These are phyloP conservation scores for Amphimedon queenslandica DNA, from an alignment of 37 sponge, comb jelly and placozoan species.

Conservation along the genomic window DNA sequence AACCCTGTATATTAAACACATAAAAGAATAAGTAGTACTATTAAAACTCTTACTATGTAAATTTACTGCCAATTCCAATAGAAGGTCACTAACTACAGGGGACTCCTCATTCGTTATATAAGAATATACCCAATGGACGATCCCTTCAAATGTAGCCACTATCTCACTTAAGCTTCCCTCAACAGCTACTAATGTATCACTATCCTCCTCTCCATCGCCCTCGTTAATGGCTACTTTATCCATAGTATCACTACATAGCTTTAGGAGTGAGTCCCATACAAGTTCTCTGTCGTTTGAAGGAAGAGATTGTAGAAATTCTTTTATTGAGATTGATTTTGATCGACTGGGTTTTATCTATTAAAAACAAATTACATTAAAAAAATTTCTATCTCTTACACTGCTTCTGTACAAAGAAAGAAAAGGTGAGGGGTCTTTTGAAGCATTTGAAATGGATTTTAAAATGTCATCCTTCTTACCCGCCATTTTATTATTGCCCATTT, in stretches of 20 bases:
- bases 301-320: conserved; percentile 55
- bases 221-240: background rate
- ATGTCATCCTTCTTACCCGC: background rate
- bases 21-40: background rate
- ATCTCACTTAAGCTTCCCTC: background rate
- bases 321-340: no score
- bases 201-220: background rate
- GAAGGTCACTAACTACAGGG: background rate
- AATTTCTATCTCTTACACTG: background rate
- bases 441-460: background rate
- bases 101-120: background rate
- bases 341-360: no score
- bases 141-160: background rate
- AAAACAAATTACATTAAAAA: no score
- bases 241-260: background rate
- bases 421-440: background rate
- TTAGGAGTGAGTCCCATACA: conserved; percentile 33
- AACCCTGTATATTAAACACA: background rate
- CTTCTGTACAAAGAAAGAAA: background rate
- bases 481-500: no score
- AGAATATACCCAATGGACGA: background rate
- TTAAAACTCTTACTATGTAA: background rate
- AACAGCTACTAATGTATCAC: background rate
- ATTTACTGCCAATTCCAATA: background rate
- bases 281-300: conserved; percentile 24